phyloP scores from a whole-genome alignment of 2,888 invertebrate genomes.

The Ophonus ardosiacus region DNA sequence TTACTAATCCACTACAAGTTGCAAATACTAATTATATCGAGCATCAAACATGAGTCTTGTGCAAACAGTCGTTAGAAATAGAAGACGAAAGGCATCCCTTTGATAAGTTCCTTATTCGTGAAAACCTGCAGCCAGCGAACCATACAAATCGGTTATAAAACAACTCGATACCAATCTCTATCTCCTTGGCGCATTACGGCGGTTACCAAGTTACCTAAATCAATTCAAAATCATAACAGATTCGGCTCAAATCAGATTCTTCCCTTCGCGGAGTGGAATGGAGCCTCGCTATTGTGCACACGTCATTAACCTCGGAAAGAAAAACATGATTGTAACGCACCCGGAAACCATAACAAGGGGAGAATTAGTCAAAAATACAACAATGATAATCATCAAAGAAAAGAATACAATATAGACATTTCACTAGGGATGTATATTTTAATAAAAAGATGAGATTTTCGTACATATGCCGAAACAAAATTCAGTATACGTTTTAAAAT shows the following conservation, averaged over 20 bases:
- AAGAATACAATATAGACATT: background rate
- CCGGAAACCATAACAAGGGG: conserved; percentile 26
- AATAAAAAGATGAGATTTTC: no score
- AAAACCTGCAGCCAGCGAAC: conserved; percentile 14
- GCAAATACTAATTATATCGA: conserved; percentile 17
- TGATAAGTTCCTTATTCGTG: background rate
- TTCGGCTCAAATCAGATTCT: conserved; percentile 27
- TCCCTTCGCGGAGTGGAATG: background rate
- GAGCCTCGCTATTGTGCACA: conserved; percentile 32
- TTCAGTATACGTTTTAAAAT: no score
- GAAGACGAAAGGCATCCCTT: background rate
- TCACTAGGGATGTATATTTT: background rate
- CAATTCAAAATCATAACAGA: conserved; percentile 49
- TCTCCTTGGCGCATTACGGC: conserved; percentile 27
- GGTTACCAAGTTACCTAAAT: conserved; percentile 45
- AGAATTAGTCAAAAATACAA: conserved; percentile 4
- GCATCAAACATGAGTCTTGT: background rate
- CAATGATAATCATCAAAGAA: background rate
- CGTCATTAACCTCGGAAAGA: conserved; percentile 38
- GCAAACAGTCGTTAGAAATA: background rate
- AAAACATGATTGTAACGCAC: conserved; percentile 19
- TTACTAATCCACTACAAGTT: background rate
- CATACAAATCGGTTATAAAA: conserved; percentile 41
- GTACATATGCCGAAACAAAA: no score
- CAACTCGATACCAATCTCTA: conserved; percentile 25